Evolutionary conservation across 2,113 vertebrate genomes (phyloP).

Genomic region (Rhizomys pruinosus): DNA sequence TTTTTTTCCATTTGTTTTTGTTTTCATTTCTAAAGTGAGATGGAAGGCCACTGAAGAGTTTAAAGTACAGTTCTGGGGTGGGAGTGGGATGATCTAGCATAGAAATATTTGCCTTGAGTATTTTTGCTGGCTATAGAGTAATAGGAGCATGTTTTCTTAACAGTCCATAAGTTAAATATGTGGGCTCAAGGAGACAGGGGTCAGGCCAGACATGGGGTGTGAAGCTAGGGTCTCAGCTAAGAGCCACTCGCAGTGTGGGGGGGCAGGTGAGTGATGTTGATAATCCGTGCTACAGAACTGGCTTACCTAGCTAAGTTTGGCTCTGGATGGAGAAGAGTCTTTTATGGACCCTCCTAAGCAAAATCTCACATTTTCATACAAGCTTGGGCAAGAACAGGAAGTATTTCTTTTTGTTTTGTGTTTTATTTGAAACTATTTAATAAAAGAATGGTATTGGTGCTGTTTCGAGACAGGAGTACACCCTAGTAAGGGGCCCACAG

Average conservation of each 20-base stretch:
- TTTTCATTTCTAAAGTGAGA: constrained; percentile 36
- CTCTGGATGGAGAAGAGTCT: too few relatives aligned
- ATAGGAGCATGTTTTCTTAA: background rate
- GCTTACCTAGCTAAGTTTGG: too few relatives aligned
- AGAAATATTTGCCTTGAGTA: background rate
- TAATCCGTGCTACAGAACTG: background rate
- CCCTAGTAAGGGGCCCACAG: too few relatives aligned
- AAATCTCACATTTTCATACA: too few relatives aligned
- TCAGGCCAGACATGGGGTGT: background rate
- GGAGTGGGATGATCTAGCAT: background rate
- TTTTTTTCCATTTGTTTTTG: background rate
- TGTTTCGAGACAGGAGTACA: too few relatives aligned
- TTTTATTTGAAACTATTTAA: too few relatives aligned
- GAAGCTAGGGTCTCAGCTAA: background rate
- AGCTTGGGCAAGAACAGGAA: too few relatives aligned
- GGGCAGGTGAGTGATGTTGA: background rate
- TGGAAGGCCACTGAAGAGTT: background rate
- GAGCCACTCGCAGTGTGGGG: background rate
- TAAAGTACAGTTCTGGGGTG: background rate
- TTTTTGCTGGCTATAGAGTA: background rate
- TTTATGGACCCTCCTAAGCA: too few relatives aligned
- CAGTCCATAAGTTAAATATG: background rate
- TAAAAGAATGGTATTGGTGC: too few relatives aligned
- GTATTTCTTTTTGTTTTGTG: too few relatives aligned
- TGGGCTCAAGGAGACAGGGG: background rate